phyloP scores from a whole-genome alignment of 1,140 invertebrate species.

The Diploscapter pachys region DNA sequence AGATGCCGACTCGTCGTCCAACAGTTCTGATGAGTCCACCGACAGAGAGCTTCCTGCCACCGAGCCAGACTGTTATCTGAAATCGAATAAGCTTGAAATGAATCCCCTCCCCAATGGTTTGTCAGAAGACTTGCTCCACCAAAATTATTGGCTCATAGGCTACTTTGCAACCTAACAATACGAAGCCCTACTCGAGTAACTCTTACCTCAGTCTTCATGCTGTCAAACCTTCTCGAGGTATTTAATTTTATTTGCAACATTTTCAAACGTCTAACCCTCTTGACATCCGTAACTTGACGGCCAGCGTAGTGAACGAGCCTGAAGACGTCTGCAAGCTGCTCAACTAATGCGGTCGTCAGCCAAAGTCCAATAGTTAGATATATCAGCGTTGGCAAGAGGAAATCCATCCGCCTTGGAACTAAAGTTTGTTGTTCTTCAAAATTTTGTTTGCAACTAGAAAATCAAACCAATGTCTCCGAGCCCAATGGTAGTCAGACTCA shows the following conservation, averaged over 20 bases:
- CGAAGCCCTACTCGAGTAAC: neutral
- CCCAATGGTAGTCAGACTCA: constrained; percentile 50
- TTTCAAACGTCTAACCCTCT: constrained; percentile 37
- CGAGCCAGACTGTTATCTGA: constrained; percentile 54
- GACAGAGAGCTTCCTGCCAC: constrained; percentile 45
- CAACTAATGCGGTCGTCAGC: constrained; percentile 53
- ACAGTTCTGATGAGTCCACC: constrained; percentile 52
- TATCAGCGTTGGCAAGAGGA: constrained; percentile 48
- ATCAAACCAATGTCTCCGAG: constrained; percentile 52
- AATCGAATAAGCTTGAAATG: neutral
- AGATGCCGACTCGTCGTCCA: constrained; percentile 51
- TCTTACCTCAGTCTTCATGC: too few relatives aligned
- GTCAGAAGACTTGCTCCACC: neutral
- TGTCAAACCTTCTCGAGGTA: too few relatives aligned
- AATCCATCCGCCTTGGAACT: constrained; percentile 47
- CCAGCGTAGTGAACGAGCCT: constrained; percentile 54
- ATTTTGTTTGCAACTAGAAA: neutral
- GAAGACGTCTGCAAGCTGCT: constrained; percentile 53
- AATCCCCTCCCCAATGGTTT: neutral
- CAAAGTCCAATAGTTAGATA: constrained; percentile 56
- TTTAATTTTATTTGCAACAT: too few relatives aligned
- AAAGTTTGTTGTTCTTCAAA: neutral
- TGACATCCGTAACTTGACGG: constrained; percentile 52
- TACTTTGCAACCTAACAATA: constrained; percentile 12
- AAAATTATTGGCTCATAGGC: neutral